These are phyloP conservation scores for Alauda arvensis DNA, from an alignment of 2,797 vertebrate species.

Conservation along the genomic window DNA sequence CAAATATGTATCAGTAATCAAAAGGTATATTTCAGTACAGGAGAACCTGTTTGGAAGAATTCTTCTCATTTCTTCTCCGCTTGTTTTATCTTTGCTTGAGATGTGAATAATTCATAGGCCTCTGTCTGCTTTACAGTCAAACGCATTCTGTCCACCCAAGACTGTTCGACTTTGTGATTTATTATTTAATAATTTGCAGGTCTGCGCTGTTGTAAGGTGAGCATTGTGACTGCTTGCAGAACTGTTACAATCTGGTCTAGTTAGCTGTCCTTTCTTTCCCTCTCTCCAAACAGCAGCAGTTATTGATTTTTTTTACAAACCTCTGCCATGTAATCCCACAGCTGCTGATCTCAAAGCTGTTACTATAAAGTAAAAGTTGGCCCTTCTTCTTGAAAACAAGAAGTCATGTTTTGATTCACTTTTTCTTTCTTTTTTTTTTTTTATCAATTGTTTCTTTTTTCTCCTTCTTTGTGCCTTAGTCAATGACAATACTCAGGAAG, in stretches of 20 bases:
- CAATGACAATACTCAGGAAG: slow-evolving; percentile 54
- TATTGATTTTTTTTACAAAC: slow-evolving; percentile 82
- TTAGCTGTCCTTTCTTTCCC: slow-evolving; percentile 82
- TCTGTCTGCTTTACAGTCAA: slow-evolving; percentile 84
- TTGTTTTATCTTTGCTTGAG: slow-evolving; percentile 84
- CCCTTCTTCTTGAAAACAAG: slow-evolving; percentile 78
- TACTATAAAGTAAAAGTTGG: slow-evolving; percentile 77
- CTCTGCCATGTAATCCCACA: slow-evolving; percentile 77
- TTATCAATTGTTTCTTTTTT: slow-evolving; percentile 66
- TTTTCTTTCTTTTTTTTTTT: slow-evolving; percentile 42
- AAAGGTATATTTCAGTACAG: slow-evolving; percentile 75
- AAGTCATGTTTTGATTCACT: slow-evolving; percentile 70
- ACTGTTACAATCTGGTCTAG: slow-evolving; percentile 85
- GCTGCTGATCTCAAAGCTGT: slow-evolving; percentile 81
- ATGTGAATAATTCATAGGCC: slow-evolving; percentile 87
- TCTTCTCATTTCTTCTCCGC: slow-evolving; percentile 78
- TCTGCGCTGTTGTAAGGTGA: slow-evolving; percentile 82
- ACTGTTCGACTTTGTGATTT: slow-evolving; percentile 88
- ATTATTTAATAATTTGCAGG: slow-evolving; percentile 90
- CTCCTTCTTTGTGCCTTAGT: slow-evolving; percentile 46
- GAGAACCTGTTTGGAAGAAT: slow-evolving; percentile 79
- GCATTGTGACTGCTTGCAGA: slow-evolving; percentile 83
- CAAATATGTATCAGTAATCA: slow-evolving; percentile 72
- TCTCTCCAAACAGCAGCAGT: slow-evolving; percentile 80
- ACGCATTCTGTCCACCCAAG: slow-evolving; percentile 85